phyloP scores from a whole-genome alignment of 2,113 vertebrate genomes.

The Tilapia sparmanii region DNA sequence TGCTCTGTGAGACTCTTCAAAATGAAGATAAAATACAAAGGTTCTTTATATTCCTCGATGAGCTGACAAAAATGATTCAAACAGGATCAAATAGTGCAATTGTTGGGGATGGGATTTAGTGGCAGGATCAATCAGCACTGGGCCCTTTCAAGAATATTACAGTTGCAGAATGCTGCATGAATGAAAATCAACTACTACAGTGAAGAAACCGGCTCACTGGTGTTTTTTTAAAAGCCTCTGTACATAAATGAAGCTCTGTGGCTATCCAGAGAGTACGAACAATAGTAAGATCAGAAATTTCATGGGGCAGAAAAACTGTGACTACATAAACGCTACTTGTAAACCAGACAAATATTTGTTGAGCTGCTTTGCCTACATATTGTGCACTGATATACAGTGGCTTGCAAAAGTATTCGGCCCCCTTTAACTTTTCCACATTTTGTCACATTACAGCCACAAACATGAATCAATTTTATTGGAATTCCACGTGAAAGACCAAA shows the following conservation, averaged over 20 bases:
- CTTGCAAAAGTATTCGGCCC: accelerated
- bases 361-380: neutral
- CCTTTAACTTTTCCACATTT: neutral
- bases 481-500: accelerated
- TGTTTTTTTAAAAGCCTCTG: neutral
- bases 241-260: neutral
- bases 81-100: neutral
- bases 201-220: neutral
- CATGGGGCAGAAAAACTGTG: neutral
- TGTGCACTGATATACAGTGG: accelerated
- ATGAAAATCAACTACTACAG: neutral
- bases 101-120: neutral
- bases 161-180: neutral
- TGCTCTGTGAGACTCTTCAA: neutral
- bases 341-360: neutral
- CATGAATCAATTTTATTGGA: neutral
- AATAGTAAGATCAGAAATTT: neutral
- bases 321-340: neutral
- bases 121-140: neutral
- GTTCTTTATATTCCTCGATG: neutral
- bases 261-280: accelerated
- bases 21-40: neutral
- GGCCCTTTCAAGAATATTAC: neutral
- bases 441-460: neutral
- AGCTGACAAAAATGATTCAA: neutral